Percentiles rank a stretch among this genome's conserved stretches.
These are phyloP conservation scores for Vannuccia rotundouncinata DNA, from an alignment of 2,888 invertebrate species.

Conservation along the genomic window DNA sequence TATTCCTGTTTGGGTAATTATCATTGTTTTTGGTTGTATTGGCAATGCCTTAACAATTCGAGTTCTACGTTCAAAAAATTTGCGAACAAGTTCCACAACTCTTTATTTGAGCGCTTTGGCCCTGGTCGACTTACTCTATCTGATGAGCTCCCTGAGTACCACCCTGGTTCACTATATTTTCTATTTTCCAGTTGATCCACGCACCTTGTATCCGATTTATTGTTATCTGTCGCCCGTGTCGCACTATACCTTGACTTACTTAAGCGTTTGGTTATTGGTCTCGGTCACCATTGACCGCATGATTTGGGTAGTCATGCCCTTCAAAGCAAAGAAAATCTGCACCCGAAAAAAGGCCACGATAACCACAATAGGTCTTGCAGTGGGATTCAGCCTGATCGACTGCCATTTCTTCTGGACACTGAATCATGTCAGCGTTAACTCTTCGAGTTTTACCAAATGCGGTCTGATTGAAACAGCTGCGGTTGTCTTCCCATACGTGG, in stretches of 20 bases:
- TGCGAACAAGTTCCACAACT: constrained; percentile 32
- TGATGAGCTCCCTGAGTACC: constrained; percentile 30
- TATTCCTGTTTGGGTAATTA: constrained; percentile 31
- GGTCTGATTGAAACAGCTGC: background rate
- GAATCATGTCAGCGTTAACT: background rate
- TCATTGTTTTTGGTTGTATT: constrained; percentile 36
- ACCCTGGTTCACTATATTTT: constrained; percentile 36
- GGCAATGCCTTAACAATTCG: constrained; percentile 38
- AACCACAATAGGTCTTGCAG: background rate
- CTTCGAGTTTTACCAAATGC: background rate
- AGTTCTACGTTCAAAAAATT: constrained; percentile 31
- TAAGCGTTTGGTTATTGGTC: constrained; percentile 36
- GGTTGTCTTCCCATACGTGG: constrained; percentile 34
- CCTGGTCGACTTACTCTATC: constrained; percentile 36
- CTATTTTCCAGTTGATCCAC: constrained; percentile 30
- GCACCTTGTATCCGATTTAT: background rate
- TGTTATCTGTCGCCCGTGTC: background rate
- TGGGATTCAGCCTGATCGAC: background rate
- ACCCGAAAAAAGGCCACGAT: constrained; percentile 17
- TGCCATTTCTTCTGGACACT: constrained; percentile 28
- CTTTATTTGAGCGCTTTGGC: constrained; percentile 39
- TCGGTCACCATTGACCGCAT: constrained; percentile 37
- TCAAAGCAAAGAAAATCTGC: constrained; percentile 38
- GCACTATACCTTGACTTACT: constrained; percentile 21
- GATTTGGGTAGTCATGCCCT: constrained; percentile 39